Evolutionary conservation across 2,888 invertebrate genomes (phyloP).

Genomic region (Tetragonisca angustula): DNA sequence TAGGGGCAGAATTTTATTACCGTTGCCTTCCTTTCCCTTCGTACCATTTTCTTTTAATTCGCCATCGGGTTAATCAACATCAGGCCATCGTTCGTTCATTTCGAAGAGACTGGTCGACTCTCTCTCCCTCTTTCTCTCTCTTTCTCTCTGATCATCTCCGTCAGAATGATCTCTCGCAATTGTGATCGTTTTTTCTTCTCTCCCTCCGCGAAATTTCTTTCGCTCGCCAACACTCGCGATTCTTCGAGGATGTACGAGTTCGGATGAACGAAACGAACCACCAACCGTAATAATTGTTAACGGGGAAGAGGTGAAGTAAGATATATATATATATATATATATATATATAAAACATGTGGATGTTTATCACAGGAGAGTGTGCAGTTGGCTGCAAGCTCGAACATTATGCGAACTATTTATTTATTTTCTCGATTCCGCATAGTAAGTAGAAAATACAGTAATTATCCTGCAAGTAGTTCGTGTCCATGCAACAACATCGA

Average conservation of each 20-base stretch:
- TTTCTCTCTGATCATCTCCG: slow-evolving; percentile 31
- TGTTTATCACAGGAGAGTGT: not conserved
- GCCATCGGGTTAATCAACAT: not conserved
- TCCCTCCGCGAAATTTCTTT: not conserved
- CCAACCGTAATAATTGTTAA: not conserved
- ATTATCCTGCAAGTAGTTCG: slow-evolving; percentile 37
- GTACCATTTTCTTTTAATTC: not conserved
- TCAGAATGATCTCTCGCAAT: slow-evolving; percentile 63
- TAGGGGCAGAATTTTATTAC: slow-evolving; percentile 35
- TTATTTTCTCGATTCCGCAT: slow-evolving; percentile 42
- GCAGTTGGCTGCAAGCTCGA: not conserved
- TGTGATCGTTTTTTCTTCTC: slow-evolving; percentile 50
- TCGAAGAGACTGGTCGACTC: not conserved
- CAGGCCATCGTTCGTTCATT: slow-evolving; percentile 23
- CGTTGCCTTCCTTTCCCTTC: slow-evolving; percentile 12
- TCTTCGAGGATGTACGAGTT: too few relatives aligned
- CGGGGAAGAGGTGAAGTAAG: not conserved
- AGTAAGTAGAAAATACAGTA: slow-evolving; percentile 54
- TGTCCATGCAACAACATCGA: slow-evolving; percentile 32
- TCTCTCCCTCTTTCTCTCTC: too few relatives aligned
- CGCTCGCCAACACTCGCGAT: not conserved
- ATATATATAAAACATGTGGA: not conserved
- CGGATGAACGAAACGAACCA: not conserved
- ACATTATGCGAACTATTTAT: slow-evolving; percentile 55
- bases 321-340: too few relatives aligned